Evolutionary conservation across 1,140 invertebrate genomes (phyloP), one percentile per base, ranked within the genome.

Genomic region (Trissolcus basalis): DNA sequence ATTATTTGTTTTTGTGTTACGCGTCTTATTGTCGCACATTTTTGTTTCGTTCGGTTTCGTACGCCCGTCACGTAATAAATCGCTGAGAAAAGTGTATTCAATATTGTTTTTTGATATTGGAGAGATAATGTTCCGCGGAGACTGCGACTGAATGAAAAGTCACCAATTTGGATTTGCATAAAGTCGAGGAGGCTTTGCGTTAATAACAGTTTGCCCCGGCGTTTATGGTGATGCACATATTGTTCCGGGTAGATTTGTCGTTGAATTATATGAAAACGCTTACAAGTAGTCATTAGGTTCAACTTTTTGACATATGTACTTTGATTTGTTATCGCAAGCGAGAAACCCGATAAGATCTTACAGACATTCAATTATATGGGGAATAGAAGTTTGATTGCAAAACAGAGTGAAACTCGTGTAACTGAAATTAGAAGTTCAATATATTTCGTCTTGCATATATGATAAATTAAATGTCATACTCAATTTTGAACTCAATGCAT

Each of bases 131-230:
- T 12, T 32, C 12, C 14, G 15, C 7, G 3, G n/a, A 54, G 14
- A 50, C 33, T 27, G 4, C 5, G 44, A 65, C 12, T 36, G 32
- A 68, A 53, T 44, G 41, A 68, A 51, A 35, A 53, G 39, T 53
- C 14, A 9, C n/a, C 19, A 11, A 49, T 50, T 59, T 58, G 4
- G 5, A 67, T 68, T 68, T 59, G 55, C 64, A 68, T 59, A 47
- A 50, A 58, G 44, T 45, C 44, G 36, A 32, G 43, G 51, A 16
- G 19, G 1, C 1, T 47, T 41, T 49, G 51, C 12, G 48, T 51
- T 68, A 59, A 68, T 68, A 51, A 68, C 39, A 53, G 64, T 53
- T 16, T 53, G 36, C 6, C 10, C 5, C 58, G 32, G 55, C 43
- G 63, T 27, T 68, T 39, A 39, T 41, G 45, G 58, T 48, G 41